phyloP scores from a whole-genome alignment of 2,797 vertebrate species.

The Hydrolagus colliei region DNA sequence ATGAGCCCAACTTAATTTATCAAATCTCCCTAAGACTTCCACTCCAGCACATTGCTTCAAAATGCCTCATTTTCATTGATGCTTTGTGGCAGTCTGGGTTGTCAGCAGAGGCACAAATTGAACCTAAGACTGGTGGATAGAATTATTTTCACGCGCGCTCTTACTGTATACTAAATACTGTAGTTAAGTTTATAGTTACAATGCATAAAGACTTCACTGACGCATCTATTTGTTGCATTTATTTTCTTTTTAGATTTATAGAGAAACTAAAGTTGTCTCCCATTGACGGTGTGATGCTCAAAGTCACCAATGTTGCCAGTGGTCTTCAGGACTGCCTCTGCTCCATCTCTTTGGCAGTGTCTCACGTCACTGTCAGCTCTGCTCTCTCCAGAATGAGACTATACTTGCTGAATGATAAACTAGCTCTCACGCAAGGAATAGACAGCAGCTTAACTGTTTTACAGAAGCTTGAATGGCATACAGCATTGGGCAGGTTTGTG shows the following conservation, averaged over 20 bases:
- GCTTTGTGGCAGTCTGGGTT: no score
- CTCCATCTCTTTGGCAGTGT: conserved; percentile 62
- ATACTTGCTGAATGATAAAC: conserved; percentile 74
- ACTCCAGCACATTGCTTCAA: no score
- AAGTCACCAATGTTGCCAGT: conserved; percentile 53
- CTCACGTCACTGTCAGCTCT: conserved; percentile 71
- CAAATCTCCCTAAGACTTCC: no score
- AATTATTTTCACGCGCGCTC: neutral
- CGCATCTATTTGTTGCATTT: neutral
- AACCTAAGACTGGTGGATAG: no score
- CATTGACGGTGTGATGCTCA: conserved; percentile 61
- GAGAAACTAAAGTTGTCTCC: conserved; percentile 64
- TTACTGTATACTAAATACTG: neutral
- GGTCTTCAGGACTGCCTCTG: conserved; percentile 73
- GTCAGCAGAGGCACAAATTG: no score
- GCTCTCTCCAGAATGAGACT: conserved; percentile 74
- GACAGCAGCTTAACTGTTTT: conserved; percentile 57
- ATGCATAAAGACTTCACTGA: neutral
- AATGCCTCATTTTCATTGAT: no score
- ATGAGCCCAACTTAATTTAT: no score
- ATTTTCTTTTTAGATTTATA: conserved; percentile 62
- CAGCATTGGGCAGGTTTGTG: conserved; percentile 73
- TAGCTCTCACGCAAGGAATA: conserved; percentile 58
- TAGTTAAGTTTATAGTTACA: neutral
- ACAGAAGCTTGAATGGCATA: conserved; percentile 67